These are phyloP conservation scores for Crocallis elinguaria DNA, from an alignment of 2,888 invertebrate genomes.

Conservation along the genomic window DNA sequence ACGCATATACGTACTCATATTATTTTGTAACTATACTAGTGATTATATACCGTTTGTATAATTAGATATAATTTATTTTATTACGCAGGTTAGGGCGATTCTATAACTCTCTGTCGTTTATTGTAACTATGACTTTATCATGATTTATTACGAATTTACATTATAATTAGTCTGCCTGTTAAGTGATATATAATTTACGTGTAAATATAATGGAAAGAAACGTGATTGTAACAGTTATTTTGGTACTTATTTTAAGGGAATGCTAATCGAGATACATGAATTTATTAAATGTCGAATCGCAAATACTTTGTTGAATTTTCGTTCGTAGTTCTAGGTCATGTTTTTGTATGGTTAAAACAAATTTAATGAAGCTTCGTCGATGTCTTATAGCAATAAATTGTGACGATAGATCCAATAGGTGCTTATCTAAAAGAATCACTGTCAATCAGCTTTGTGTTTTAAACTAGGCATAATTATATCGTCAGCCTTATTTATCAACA, in stretches of 20 bases:
- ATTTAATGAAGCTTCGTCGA: not conserved
- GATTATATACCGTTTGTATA: constrained; percentile 28
- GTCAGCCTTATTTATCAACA: not conserved
- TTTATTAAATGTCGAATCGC: constrained; percentile 3
- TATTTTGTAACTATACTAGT: constrained; percentile 36
- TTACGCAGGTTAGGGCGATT: constrained; percentile 43
- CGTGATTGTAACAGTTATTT: constrained; percentile 49
- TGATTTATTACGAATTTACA: constrained; percentile 68
- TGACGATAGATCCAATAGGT: constrained; percentile 11
- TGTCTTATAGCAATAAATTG: constrained; percentile 7
- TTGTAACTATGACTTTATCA: constrained; percentile 47
- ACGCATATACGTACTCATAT: constrained; percentile 41
- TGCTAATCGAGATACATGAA: constrained; percentile 47
- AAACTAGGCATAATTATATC: constrained; percentile 4
- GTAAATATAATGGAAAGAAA: constrained; percentile 50
- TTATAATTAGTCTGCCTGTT: constrained; percentile 55
- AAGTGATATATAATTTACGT: constrained; percentile 46
- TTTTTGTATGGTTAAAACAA: not conserved
- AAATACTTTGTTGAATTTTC: not conserved
- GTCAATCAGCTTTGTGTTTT: constrained; percentile 42
- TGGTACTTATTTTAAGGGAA: constrained; percentile 41
- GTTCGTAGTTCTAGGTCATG: not conserved
- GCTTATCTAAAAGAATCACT: constrained; percentile 30
- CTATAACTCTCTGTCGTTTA: constrained; percentile 41
- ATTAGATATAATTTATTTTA: constrained; percentile 54